Evolutionary conservation across 2,888 invertebrate species (phyloP).

Genomic region (Diarsia mendica): DNA sequence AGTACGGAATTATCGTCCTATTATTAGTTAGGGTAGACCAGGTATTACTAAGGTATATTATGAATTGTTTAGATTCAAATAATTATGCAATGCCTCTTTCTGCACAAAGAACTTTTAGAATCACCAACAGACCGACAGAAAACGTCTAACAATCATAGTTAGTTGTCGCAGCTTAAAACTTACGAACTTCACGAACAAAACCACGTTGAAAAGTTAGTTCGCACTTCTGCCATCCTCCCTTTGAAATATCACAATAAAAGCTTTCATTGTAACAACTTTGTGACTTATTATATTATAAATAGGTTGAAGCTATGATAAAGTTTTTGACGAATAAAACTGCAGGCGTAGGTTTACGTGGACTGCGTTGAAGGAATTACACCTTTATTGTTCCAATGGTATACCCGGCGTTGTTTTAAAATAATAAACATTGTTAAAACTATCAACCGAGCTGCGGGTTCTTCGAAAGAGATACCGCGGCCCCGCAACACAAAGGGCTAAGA

Average conservation of each 20-base stretch:
- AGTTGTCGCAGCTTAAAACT: slow-evolving; percentile 28
- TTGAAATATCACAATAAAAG: slow-evolving; percentile 38
- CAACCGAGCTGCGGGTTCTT: no score
- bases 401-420: no score
- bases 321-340: slow-evolving; percentile 13
- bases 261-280: slow-evolving; percentile 29
- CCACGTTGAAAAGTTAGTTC: slow-evolving; percentile 32
- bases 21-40: no score
- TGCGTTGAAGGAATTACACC: slow-evolving; percentile 23
- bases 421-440: no score
- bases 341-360: slow-evolving; percentile 3
- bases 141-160: background rate
- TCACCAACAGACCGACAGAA: slow-evolving; percentile 24
- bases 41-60: no score
- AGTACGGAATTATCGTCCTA: no score
- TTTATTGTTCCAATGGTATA: slow-evolving; percentile 1
- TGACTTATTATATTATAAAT: slow-evolving; percentile 36
- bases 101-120: background rate
- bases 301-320: slow-evolving; percentile 8
- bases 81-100: background rate
- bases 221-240: slow-evolving; percentile 14
- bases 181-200: slow-evolving; percentile 37
- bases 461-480: no score
- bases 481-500: no score
- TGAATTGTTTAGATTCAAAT: no score